Base-by-base conservation (phyloP, 2,113 vertebrate species). In the Lycocorax pyrrhopterus region DNA sequence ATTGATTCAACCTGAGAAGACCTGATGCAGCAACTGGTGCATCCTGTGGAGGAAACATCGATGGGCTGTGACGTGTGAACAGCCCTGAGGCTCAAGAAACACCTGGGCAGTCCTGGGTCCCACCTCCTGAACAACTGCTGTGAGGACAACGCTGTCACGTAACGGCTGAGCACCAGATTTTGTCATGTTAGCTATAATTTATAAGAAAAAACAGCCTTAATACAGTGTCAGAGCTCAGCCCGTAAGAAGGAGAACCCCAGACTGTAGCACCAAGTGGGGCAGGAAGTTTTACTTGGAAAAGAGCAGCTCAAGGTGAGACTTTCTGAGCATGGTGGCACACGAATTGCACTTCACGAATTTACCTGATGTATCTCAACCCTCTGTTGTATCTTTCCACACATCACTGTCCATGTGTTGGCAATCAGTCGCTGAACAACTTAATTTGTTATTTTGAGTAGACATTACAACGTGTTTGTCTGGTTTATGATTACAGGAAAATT, bases 401-500 rank as follows among this genome's bases (percentile, higher is more conserved):
- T 75, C 73, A 51, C 60, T 56, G 87, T 72, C 74, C 56, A 6
- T 2, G 16, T 86, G 73, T 29, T 85, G 74, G 47, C 46, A 93
- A 80, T 53, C 51, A 80, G 37, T 10, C 2, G 1, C 46, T 51
- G 79, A 90, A 55, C 20, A 77, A 46, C 33, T 71, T 80, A 52
- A 89, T 37, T 10, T 27, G 62, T 33, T 73, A 55, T 63, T 88
- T 84, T 59, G 90, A 86, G 77, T 12, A 92, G 76, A 83, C 52
- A 23, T 77, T 67, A 23, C 25, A 67, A 33, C 5, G 10, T 55
- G 77, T 85, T 93, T 79, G 66, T 79, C 82, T 75, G 26, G 25
- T 89, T 89, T 56, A 33, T 32, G 33, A 93, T 89, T 67, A 82
- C 52, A 84, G 39, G 77, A n/a, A 89, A 93, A 94, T 93, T 52